phyloP scores from a whole-genome alignment of 2,797 vertebrate species.

The Myotis myotis region DNA sequence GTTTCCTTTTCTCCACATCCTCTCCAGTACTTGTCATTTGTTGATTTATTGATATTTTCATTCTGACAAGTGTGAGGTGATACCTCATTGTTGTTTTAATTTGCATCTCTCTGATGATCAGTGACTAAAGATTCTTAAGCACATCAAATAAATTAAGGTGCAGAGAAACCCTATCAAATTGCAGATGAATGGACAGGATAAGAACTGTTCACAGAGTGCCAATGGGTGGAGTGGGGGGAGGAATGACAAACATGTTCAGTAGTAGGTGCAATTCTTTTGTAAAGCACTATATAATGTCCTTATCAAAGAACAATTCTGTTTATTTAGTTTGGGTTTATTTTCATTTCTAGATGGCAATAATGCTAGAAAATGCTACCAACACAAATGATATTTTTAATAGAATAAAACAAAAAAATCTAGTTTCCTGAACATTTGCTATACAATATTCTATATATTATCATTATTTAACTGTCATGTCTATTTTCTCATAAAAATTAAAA shows the following conservation, averaged over 20 bases:
- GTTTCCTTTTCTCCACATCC: too few relatives aligned
- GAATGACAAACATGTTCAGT: background rate
- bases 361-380: constrained; percentile 3
- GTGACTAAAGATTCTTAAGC: background rate
- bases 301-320: background rate
- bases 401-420: constrained; percentile 45
- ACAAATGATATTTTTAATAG: constrained; percentile 51
- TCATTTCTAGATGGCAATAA: constrained; percentile 10
- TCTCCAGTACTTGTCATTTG: too few relatives aligned
- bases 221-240: too few relatives aligned
- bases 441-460: constrained; percentile 50
- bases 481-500: constrained; percentile 70
- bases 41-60: too few relatives aligned
- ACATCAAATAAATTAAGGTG: background rate
- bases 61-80: too few relatives aligned
- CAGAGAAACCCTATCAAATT: background rate
- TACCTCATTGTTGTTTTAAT: too few relatives aligned
- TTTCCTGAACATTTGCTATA: background rate
- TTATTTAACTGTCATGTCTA: constrained; percentile 51
- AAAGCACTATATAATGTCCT: background rate
- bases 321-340: constrained; percentile 33
- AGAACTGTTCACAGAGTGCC: background rate
- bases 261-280: background rate
- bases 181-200: background rate
- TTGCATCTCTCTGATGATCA: too few relatives aligned